Conservation (phyloP, 2,113 vertebrate genomes). For the Ciconia stormi region DNA sequence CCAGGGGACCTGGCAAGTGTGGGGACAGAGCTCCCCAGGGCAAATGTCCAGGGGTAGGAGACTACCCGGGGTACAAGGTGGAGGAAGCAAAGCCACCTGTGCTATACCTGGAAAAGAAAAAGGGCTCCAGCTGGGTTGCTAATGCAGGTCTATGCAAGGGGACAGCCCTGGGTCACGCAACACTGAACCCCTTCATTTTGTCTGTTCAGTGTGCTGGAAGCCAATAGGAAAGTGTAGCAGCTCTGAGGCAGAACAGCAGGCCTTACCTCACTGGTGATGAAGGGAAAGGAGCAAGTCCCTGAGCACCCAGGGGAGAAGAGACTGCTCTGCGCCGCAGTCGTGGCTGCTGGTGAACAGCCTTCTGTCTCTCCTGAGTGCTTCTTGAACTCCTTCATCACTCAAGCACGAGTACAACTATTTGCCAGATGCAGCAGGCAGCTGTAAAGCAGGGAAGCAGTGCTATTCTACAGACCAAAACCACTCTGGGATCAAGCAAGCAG, state of each 20-base stretch:
- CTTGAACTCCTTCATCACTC: neutral
- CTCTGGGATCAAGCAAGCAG: neutral
- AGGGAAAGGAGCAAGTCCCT: neutral
- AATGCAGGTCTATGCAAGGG: neutral
- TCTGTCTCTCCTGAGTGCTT: neutral
- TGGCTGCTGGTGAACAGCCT: neutral
- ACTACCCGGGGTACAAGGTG: neutral
- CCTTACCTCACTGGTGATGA: neutral
- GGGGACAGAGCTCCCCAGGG: neutral
- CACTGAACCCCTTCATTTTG: neutral
- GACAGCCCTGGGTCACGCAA: neutral
- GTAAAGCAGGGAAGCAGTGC: neutral
- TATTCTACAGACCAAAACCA: neutral
- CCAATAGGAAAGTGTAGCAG: neutral
- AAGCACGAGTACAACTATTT: neutral
- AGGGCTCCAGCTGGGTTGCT: neutral
- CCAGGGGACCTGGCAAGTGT: neutral
- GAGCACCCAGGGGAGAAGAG: neutral
- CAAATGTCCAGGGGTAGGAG: neutral
- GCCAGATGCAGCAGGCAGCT: constrained; percentile 29
- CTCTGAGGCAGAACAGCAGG: neutral
- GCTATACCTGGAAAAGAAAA: neutral
- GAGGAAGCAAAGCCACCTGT: neutral
- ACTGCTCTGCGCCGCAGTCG: fast-evolving
- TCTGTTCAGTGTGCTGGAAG: neutral